Evolutionary conservation across 1,140 invertebrate genomes (phyloP), one percentile per base, ranked within the genome.

Genomic region (Drosophila repletoides): DNA sequence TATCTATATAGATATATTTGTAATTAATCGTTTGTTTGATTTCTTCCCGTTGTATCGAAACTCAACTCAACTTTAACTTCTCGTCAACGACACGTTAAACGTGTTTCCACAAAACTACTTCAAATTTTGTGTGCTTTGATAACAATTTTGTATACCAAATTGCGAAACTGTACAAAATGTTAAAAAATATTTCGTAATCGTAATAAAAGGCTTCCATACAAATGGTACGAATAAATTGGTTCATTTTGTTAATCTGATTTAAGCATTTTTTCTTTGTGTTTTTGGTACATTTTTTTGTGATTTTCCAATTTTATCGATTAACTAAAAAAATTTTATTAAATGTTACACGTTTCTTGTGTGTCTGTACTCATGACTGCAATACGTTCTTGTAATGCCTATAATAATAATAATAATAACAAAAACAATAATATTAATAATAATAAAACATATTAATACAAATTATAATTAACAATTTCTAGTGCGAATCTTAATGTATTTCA

Each of bases 221-320:
- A 88, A 88, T 88, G 84, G 84, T 88, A 88, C 83, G 84, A 88
- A 88, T 79, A 79, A 84, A 87, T 83, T 81, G 77, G 77, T 81
- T 73, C 29, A 86, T 81, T 60, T 71, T 61, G 46, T 65, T 76
- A 24, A 38, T 70, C 58, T 76, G 51, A 68, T 80, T 86, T 72
- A 41, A 67, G 41, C 51, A 59, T 59, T 70, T 72, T 49, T 34
- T 56, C 68, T 36, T 48, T 67, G 72, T 3, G 40, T 68, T 77
- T 55, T 72, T 43, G 10, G 55, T 66, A 60, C 36, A 31, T 17
- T 72, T 38, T 24, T 63, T 66, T 52, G 15, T 56, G 45, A 64
- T 41, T 12, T 59, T 21, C 21, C 17, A 41, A 31, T 31, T 56
- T 56, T 29, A 52, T 43, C 15, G 45, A 51, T 63, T 55, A 76